These are phyloP conservation scores for Petrolisthes cinctipes DNA, from an alignment of 2,888 invertebrate genomes.

Conservation along the genomic window DNA sequence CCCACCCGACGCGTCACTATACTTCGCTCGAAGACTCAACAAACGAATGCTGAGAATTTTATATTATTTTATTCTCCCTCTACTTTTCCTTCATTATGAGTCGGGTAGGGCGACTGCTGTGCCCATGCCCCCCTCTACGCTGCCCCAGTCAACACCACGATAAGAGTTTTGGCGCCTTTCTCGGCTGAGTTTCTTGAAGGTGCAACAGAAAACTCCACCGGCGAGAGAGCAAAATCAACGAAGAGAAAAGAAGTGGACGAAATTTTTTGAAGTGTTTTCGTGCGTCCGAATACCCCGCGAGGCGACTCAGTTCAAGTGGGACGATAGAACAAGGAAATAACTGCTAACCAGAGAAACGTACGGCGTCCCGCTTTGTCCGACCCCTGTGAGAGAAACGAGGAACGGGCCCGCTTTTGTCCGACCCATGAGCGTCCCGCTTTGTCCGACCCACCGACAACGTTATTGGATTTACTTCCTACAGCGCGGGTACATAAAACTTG, in stretches of 20 bases:
- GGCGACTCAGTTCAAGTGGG: slow-evolving; percentile 66
- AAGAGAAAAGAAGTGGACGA: slow-evolving; percentile 61
- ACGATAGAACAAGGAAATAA: slow-evolving; percentile 66
- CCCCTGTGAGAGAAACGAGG: slow-evolving; percentile 66
- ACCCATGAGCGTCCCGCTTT: slow-evolving; percentile 64
- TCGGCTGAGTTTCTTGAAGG: slow-evolving; percentile 25
- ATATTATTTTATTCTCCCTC: slow-evolving; percentile 62
- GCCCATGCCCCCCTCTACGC: not conserved
- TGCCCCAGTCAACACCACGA: slow-evolving; percentile 10
- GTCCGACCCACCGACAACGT: slow-evolving; percentile 63
- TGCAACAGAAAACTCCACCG: slow-evolving; percentile 39
- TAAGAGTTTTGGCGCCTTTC: slow-evolving; percentile 22
- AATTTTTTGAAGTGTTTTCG: slow-evolving; percentile 66
- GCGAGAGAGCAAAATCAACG: slow-evolving; percentile 54
- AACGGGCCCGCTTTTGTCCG: slow-evolving; percentile 65
- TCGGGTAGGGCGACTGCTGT: slow-evolving; percentile 24
- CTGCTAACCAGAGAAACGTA: slow-evolving; percentile 66
- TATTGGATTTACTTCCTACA: slow-evolving; percentile 64
- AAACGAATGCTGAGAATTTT: slow-evolving; percentile 62
- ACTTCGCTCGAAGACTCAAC: slow-evolving; percentile 62
- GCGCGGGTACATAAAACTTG: slow-evolving; percentile 56
- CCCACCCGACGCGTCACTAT: slow-evolving; percentile 56
- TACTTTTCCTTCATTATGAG: slow-evolving; percentile 59
- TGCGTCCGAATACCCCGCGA: slow-evolving; percentile 66
- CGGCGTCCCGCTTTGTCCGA: slow-evolving; percentile 66